Base-by-base conservation (phyloP, 2,113 vertebrate species). In the Oryzias melastigma region DNA sequence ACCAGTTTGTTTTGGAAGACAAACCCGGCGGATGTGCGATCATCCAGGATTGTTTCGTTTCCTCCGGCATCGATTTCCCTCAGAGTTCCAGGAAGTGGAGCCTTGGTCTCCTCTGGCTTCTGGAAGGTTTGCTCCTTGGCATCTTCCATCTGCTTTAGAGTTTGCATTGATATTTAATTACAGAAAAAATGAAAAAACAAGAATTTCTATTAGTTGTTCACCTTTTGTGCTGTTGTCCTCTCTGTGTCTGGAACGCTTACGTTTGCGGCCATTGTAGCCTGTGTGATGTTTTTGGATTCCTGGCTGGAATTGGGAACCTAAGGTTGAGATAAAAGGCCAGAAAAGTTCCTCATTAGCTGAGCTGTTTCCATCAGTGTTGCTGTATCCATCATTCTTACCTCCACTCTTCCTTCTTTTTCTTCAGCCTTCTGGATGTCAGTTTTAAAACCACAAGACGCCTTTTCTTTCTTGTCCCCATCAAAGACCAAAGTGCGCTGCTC, bases 1-100 rank as follows among this genome's bases (percentile, higher is more conserved):
- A 96, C 76, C 72, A 95, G 66, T 1, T 89, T 14, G 77, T 94
- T 98, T 24, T 95, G 91, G 61, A 98, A 94, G 5, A 1, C 4
- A 2, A 97, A 63, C 1, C 90, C 88, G 58, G 93, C 94, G 1
- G 47, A 87, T 0, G 94, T 96, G 0, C 75, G 62, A 18, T 98
- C 95, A 4, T 94, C 87, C 5, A 73, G 68, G n/a, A 93, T 55
- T 1, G 46, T 77, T 66, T 87, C 86, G 3, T 82, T 92, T 8
- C 93, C 93, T 3, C 95, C 92, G 57, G 71, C 24, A 13, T 80
- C 85, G 10, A 90, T 87, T 61, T 98, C 94, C 51, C 65, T 85
- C 41, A 95, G 56, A 0, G 82, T 0, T 0, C 65, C 87, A 14
- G 72, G 63, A 0, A 67, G 80, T 0, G 63, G 56, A 35, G 59